Base-by-base conservation (phyloP, 2,888 invertebrate genomes). In the Acrobasis suavella region DNA sequence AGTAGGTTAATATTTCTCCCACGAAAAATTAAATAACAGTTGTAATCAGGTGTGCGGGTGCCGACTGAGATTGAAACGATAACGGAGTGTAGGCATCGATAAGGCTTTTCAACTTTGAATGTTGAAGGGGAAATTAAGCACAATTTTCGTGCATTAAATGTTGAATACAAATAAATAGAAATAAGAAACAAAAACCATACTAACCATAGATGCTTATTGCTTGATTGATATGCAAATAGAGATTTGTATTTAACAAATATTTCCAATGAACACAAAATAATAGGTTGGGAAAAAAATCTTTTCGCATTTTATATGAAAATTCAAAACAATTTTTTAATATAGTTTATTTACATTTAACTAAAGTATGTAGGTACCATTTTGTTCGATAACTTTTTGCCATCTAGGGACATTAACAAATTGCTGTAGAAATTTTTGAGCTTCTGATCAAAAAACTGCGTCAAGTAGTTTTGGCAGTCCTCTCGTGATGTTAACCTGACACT, bases 1-100 rank as follows among this genome's bases (percentile, higher is more conserved):
- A 74, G 67, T 69, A 67, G 71, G 80, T 81, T 78, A 76, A 77
- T 79, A 78, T 73, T 73, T 75, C 77, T 69, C 71, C 69, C 71
- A 74, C 75, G 80, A 81, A 81, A 84, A 85, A 85, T 85, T 82
- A 82, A 83, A 81, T 77, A 80, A 76, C 78, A 73, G 76, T 77
- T 80, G 76, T 78, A 77, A 76, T 76, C 69, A 75, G 68, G 74
- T 77, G 83, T 81, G 85, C 85, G 83, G 82, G 82, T 77, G 80
- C 75, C 74, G 76, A 76, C 74, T 70, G 73, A 82, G 82, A 86
- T 83, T 77, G 79, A 73, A 72, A 77, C 81, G 83, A 81, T 83
- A 83, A 77, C 78, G 73, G 78, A 75, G 77, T 76, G 81, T 78
- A 80, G 75, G 76, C 78, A 71, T 82, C 82, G 82, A 83, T 83